Evolutionary conservation across 2,113 vertebrate genomes (phyloP).

Genomic region (Scomber japonicus): DNA sequence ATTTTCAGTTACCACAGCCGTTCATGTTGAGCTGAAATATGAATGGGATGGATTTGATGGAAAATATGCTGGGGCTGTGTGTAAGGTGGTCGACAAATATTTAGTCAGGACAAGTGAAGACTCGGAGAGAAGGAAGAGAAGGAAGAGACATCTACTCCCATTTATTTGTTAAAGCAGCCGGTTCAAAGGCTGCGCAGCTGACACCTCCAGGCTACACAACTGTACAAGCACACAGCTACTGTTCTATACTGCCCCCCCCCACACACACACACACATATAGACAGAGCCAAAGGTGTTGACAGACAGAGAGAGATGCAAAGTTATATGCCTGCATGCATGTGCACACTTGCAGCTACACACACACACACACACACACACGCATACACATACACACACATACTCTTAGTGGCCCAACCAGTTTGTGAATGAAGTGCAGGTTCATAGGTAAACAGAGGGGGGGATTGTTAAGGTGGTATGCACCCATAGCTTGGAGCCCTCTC

Average conservation of each 20-base stretch:
- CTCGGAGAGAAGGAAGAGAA: neutral
- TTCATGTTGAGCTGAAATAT: neutral
- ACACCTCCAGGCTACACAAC: slow-evolving; percentile 23
- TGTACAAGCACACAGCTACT: slow-evolving; percentile 15
- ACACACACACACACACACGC: neutral
- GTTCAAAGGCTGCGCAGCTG: slow-evolving; percentile 33
- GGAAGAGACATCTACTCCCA: neutral
- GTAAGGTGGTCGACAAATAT: slow-evolving; percentile 21
- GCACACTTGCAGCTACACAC: slow-evolving; percentile 7
- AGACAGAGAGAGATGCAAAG: neutral
- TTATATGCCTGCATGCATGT: neutral
- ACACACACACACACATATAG: neutral
- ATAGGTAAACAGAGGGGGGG: slow-evolving; percentile 45
- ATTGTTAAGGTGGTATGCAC: slow-evolving; percentile 44
- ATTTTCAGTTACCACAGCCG: neutral
- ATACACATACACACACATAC: slow-evolving; percentile 14
- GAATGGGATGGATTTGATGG: neutral
- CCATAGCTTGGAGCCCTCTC: slow-evolving; percentile 26
- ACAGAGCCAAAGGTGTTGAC: slow-evolving; percentile 1
- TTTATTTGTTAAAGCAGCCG: slow-evolving; percentile 27
- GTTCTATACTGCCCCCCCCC: neutral
- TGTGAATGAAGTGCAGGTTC: slow-evolving; percentile 77
- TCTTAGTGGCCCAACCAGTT: slow-evolving; percentile 24
- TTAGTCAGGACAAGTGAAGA: slow-evolving; percentile 13
- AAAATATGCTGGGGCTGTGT: neutral